Percentiles rank a stretch among this genome's conserved stretches.
Conservation (phyloP, 2,888 invertebrate species). For the Oxycera nigricornis region DNA sequence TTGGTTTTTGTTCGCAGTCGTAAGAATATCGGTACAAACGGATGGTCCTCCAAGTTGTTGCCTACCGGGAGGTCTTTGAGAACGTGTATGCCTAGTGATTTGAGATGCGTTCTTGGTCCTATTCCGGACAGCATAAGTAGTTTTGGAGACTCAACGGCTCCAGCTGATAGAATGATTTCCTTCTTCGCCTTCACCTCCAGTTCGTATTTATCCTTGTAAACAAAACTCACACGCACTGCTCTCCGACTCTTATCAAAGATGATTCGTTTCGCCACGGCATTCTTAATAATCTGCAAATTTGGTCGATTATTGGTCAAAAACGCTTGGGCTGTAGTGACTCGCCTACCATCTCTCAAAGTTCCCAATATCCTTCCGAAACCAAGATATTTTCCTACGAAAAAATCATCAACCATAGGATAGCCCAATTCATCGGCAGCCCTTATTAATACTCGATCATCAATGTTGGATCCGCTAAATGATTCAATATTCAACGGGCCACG, state of each 20-base stretch:
- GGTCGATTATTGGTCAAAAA: conserved; percentile 67
- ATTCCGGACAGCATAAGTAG: conserved; percentile 54
- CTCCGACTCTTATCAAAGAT: conserved; percentile 62
- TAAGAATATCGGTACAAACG: conserved; percentile 64
- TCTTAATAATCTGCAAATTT: conserved; percentile 68
- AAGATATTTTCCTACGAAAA: conserved; percentile 61
- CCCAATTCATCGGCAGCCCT: conserved; percentile 64
- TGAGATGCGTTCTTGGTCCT: conserved; percentile 49
- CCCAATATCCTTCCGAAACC: conserved; percentile 65
- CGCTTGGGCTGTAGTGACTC: conserved; percentile 78
- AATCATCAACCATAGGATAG: conserved; percentile 55
- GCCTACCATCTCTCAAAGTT: conserved; percentile 68
- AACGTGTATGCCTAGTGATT: conserved; percentile 48
- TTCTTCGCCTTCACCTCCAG: conserved; percentile 47
- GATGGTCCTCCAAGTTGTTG: conserved; percentile 81
- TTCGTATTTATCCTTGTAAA: conserved; percentile 54
- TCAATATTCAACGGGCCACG: conserved; percentile 75
- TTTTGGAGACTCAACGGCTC: conserved; percentile 52
- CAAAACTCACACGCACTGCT: conserved; percentile 62
- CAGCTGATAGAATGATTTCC: conserved; percentile 53
- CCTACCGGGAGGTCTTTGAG: conserved; percentile 66
- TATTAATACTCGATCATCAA: conserved; percentile 65
- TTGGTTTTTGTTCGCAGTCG: conserved; percentile 54
- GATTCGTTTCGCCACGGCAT: conserved; percentile 66
- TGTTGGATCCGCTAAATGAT: conserved; percentile 71